Evolutionary conservation across 2,888 invertebrate genomes (phyloP).

Genomic region (Nebria salina): DNA sequence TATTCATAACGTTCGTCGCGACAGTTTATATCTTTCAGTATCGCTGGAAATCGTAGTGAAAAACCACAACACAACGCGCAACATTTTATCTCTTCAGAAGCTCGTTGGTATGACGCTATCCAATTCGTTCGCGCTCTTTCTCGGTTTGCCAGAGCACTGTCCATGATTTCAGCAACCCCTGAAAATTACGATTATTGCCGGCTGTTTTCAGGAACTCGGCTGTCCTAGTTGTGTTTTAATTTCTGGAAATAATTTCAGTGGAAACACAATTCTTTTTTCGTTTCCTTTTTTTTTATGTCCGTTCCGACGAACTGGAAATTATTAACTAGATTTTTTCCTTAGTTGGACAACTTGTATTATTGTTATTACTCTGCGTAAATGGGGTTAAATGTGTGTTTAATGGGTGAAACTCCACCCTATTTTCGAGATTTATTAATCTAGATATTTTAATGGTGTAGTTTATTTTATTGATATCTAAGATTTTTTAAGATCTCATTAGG

Average conservation of each 20-base stretch:
- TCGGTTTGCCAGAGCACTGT: not conserved
- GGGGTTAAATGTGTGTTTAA: not conserved
- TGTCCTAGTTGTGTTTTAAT: constrained; percentile 22
- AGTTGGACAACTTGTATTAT: not conserved
- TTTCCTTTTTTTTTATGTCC: not conserved
- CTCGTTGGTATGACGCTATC: not conserved
- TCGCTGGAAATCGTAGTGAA: not conserved
- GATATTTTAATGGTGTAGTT: not conserved
- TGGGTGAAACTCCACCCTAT: not conserved
- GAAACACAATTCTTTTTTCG: not conserved
- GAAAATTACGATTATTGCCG: constrained; percentile 40
- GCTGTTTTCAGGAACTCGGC: constrained; percentile 37
- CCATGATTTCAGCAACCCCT: constrained; percentile 5
- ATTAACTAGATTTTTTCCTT: not conserved
- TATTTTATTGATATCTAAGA: not conserved
- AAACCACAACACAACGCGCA: not conserved
- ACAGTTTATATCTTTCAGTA: not conserved
- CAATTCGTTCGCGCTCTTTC: not conserved
- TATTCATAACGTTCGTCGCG: constrained; percentile 27
- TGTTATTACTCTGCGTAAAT: not conserved
- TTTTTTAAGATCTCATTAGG: not conserved
- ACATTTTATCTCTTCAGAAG: not conserved
- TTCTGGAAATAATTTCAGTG: constrained; percentile 36
- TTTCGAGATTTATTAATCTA: not conserved
- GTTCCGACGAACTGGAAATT: not conserved